These are phyloP conservation scores for Anthonomus grandis DNA, from an alignment of 1,140 invertebrate genomes.

Conservation along the genomic window DNA sequence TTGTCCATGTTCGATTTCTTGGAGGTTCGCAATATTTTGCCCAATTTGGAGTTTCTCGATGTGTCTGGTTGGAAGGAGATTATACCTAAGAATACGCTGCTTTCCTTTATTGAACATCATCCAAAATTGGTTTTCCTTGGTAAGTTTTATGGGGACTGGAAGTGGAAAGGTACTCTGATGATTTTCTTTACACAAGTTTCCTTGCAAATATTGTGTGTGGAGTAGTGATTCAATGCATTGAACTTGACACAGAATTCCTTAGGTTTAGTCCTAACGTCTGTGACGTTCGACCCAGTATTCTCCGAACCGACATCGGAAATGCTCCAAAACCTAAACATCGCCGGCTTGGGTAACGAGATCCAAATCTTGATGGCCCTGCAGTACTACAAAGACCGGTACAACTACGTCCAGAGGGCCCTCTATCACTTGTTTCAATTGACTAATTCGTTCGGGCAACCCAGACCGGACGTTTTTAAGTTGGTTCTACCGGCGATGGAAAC, in stretches of 20 bases:
- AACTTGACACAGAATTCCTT: not conserved
- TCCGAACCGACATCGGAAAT: constrained; percentile 26
- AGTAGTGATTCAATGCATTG: no score
- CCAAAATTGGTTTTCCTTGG: constrained; percentile 37
- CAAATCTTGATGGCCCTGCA: constrained; percentile 55
- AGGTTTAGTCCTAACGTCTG: constrained; percentile 41
- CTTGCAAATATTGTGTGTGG: no score
- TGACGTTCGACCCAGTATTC: constrained; percentile 39
- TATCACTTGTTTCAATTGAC: constrained; percentile 69
- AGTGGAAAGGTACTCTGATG: not conserved
- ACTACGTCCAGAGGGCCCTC: constrained; percentile 70
- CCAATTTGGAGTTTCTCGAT: constrained; percentile 63
- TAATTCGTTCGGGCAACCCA: constrained; percentile 34
- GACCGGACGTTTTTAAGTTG: constrained; percentile 68
- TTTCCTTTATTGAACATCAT: constrained; percentile 36
- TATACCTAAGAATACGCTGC: constrained; percentile 27
- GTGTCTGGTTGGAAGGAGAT: constrained; percentile 61
- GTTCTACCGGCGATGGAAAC: constrained; percentile 68
- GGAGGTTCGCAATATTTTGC: constrained; percentile 56
- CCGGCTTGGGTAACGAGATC: constrained; percentile 41
- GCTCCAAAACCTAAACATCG: constrained; percentile 34
- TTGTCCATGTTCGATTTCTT: constrained; percentile 45
- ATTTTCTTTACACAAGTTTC: no score
- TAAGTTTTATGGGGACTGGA: not conserved
- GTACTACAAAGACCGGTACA: constrained; percentile 56